Evolutionary conservation across 2,797 vertebrate genomes (phyloP).

Genomic region (Labeo calbasu): DNA sequence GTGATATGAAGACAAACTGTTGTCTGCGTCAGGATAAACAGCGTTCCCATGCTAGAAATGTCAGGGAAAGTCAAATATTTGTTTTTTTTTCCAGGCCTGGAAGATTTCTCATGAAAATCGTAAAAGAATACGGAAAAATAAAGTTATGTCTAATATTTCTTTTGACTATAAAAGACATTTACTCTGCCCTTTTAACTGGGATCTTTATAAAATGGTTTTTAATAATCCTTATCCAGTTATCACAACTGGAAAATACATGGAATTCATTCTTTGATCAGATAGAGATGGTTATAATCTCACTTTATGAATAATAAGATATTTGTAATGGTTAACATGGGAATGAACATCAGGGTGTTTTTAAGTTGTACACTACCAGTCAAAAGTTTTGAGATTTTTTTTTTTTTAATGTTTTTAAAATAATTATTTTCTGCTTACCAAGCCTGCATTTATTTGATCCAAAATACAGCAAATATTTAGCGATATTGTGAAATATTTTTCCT

Average conservation of each 20-base stretch:
- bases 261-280: background rate
- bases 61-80: background rate
- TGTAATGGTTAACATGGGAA: background rate
- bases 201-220: background rate
- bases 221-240: background rate
- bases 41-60: background rate
- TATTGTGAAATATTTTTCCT: too few species aligned
- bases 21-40: background rate
- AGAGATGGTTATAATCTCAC: background rate
- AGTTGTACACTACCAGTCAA: too few species aligned
- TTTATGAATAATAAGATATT: background rate
- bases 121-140: background rate
- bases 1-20: background rate
- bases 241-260: background rate
- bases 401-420: too few species aligned
- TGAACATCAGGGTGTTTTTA: background rate
- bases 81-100: background rate
- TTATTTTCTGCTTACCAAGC: too few species aligned
- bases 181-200: background rate
- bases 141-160: background rate
- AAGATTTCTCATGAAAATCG: background rate
- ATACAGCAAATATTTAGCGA: too few species aligned
- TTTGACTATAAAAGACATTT: background rate
- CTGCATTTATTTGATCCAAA: too few species aligned
- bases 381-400: too few species aligned